Conservation (phyloP, 2,113 vertebrate genomes). For the Cinclus mexicanus region DNA sequence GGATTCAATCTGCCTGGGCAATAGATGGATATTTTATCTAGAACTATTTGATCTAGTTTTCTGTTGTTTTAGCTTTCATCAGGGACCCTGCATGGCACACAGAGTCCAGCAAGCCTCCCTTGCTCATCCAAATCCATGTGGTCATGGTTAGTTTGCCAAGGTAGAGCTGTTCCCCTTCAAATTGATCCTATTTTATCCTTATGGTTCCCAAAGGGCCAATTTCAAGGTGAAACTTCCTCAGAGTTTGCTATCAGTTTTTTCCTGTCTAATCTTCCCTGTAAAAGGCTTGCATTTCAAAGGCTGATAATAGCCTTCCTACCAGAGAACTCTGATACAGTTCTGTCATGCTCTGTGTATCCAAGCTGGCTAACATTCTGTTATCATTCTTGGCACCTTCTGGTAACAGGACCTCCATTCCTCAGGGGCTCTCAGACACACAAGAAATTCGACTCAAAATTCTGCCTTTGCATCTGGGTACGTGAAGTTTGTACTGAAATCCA, state of each 20-base stretch:
- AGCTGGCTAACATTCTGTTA: not conserved
- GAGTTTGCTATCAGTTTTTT: not conserved
- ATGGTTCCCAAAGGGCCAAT: not conserved
- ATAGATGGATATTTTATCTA: not conserved
- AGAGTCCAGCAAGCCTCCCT: not conserved
- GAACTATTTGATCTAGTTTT: not conserved
- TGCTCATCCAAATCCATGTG: not conserved
- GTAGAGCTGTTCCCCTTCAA: not conserved
- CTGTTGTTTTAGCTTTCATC: not conserved
- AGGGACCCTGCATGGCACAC: not conserved
- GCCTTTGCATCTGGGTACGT: not conserved
- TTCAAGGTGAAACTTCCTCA: not conserved
- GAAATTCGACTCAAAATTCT: not conserved
- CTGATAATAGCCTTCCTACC: not conserved
- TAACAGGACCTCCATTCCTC: not conserved
- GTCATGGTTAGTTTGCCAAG: not conserved
- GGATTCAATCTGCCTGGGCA: not conserved
- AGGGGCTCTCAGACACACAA: not conserved
- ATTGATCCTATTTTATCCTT: not conserved
- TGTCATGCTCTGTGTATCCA: not conserved
- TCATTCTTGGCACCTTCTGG: not conserved
- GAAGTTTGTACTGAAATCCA: not conserved
- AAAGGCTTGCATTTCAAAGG: conserved; percentile 6
- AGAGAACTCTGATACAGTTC: not conserved
- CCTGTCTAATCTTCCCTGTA: not conserved